Evolutionary conservation across 2,113 vertebrate species (phyloP).

Genomic region (Lamprotornis superbus): DNA sequence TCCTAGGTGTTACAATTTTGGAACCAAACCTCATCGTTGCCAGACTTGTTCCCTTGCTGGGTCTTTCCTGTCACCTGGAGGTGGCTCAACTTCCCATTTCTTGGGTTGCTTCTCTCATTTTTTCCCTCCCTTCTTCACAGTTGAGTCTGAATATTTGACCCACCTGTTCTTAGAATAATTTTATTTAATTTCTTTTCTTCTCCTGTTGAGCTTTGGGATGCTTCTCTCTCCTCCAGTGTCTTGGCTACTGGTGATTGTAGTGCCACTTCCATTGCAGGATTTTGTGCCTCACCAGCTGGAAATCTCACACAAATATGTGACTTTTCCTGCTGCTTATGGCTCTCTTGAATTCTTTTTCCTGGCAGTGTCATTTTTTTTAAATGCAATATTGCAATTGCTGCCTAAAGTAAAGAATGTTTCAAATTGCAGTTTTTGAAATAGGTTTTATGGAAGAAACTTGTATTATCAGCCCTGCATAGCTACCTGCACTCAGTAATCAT

Average conservation of each 20-base stretch:
- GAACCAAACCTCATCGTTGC: not conserved
- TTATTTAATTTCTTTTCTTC: not conserved
- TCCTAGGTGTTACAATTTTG: not conserved
- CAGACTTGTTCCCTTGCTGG: not conserved
- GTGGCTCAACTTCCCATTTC: not conserved
- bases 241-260: not conserved
- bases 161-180: not conserved
- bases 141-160: not conserved
- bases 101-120: not conserved
- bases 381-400: not conserved
- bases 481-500: not conserved
- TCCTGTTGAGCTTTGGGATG: not conserved
- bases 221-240: not conserved
- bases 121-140: not conserved
- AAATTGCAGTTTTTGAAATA: not conserved
- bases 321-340: not conserved
- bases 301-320: not conserved
- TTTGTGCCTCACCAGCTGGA: not conserved
- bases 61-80: not conserved
- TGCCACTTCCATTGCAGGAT: not conserved
- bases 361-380: not conserved
- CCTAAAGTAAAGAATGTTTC: not conserved
- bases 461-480: not conserved
- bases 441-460: not conserved
- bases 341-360: not conserved